phyloP scores from a whole-genome alignment of 2,888 invertebrate genomes.

The Encarsia formosa region DNA sequence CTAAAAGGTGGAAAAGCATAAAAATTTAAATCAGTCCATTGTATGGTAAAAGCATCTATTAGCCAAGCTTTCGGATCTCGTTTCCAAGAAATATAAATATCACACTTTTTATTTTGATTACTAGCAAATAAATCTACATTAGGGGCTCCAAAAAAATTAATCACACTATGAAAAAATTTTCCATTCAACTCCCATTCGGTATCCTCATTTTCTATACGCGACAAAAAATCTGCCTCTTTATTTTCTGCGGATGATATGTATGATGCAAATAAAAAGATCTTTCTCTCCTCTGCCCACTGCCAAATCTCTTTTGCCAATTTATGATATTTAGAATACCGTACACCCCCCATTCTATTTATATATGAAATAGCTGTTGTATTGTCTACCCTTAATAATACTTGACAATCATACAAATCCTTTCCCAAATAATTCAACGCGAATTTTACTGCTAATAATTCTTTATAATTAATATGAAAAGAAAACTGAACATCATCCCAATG shows the following conservation, averaged over 20 bases:
- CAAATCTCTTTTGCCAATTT: constrained; percentile 27
- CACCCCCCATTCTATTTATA: constrained; percentile 30
- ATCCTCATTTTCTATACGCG: constrained; percentile 28
- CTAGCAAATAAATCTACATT: constrained; percentile 25
- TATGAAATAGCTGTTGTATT: constrained; percentile 31
- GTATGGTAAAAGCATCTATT: constrained; percentile 25
- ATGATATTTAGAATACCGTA: constrained; percentile 21
- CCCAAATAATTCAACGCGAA: constrained; percentile 3
- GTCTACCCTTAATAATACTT: constrained; percentile 29
- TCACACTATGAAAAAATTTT: constrained; percentile 12
- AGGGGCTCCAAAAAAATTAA: constrained; percentile 10
- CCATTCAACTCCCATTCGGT: constrained; percentile 26
- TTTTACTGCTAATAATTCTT: not conserved
- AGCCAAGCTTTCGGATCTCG: constrained; percentile 11
- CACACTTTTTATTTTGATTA: constrained; percentile 21
- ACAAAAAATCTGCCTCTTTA: constrained; percentile 31
- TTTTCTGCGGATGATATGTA: constrained; percentile 29
- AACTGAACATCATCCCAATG: not conserved
- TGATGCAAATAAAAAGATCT: constrained; percentile 28
- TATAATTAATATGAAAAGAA: not conserved
- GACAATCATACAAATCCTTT: constrained; percentile 10
- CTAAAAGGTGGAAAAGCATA: constrained; percentile 22
- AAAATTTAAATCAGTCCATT: constrained; percentile 13
- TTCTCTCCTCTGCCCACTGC: constrained; percentile 27
- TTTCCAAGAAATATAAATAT: constrained; percentile 11